Base-by-base conservation (phyloP, 2,888 invertebrate species). In the Nectonema munidae region DNA sequence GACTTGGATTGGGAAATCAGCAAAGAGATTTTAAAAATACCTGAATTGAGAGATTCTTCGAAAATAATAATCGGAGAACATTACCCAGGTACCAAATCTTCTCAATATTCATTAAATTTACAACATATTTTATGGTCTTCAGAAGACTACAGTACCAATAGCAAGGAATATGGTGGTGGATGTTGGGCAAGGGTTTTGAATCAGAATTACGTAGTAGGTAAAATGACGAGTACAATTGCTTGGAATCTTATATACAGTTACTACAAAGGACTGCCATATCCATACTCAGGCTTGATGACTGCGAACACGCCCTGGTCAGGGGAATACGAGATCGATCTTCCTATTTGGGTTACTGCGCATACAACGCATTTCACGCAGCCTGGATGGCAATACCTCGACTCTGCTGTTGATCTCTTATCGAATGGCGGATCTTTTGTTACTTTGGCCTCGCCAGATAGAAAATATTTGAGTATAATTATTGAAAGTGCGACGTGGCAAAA, bases 161-260 rank as follows among this genome's bases (percentile, higher is more conserved):
- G 55, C 43, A 47, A 52, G 39, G 46, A 50, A 32, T 46, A 48
- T 5, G 56, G 55, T 1, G 52, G 47, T 15, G 55, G 52, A 9
- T 56, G 56, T 44, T 55, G 54, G 55, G 56, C 54, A 3, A 46
- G 56, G 47, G 54, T 54, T 20, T 39, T 55, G 32, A 55, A 55
- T 43, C 52, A 52, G 46, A 56, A 56, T 43, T 56, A 53, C 47
- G 54, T 55, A 2, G 48, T 51, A 46, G 54, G 55, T 3, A 45
- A 46, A 20, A 53, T 55, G 49, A 54, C 54, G 28, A 54, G 54
- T 39, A 55, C 54, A 2, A 53, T 54, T 18, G 49, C 54, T 0
- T 55, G 55, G 55, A 55, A 55, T 43, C 44, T 54, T 41, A 50
- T 55, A 21, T 51, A 52, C 9, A 49, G 50, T 41, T 55, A 54